These are phyloP conservation scores for Oxyruncus cristatus DNA, from an alignment of 2,113 vertebrate species.

Conservation along the genomic window DNA sequence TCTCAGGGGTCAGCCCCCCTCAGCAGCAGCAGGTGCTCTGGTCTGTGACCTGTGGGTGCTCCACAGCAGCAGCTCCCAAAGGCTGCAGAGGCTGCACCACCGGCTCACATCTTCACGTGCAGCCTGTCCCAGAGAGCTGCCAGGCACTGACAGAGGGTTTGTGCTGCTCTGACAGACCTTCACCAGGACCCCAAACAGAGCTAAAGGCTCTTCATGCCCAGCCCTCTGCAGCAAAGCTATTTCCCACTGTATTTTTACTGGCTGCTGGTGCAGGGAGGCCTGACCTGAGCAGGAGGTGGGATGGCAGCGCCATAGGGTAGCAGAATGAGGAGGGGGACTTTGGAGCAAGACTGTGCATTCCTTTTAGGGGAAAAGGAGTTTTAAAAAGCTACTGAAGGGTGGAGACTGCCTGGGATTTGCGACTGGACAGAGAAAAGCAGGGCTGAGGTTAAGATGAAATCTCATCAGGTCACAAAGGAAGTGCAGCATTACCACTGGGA, in stretches of 20 bases:
- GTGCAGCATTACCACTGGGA: background rate
- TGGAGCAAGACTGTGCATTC: background rate
- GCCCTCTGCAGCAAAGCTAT: background rate
- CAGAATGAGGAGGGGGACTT: fast-evolving
- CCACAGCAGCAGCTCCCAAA: background rate
- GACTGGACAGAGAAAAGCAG: background rate
- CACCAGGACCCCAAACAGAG: background rate
- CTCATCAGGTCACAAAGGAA: background rate
- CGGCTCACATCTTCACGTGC: background rate
- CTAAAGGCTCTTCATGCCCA: background rate
- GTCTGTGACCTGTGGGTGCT: fast-evolving
- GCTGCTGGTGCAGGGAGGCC: background rate
- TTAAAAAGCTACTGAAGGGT: background rate
- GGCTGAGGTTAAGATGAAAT: background rate
- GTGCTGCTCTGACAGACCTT: background rate
- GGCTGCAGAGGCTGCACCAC: background rate
- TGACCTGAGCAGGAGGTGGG: background rate
- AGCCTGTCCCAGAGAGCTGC: background rate
- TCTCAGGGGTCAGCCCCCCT: background rate
- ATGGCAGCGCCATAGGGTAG: background rate
- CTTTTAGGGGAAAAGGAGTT: background rate
- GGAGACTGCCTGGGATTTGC: background rate
- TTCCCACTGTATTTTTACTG: background rate
- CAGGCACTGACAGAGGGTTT: background rate
- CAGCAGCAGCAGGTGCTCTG: background rate